Evolutionary conservation across 2,113 vertebrate species (phyloP).

Genomic region (Rhynchomys soricoides): DNA sequence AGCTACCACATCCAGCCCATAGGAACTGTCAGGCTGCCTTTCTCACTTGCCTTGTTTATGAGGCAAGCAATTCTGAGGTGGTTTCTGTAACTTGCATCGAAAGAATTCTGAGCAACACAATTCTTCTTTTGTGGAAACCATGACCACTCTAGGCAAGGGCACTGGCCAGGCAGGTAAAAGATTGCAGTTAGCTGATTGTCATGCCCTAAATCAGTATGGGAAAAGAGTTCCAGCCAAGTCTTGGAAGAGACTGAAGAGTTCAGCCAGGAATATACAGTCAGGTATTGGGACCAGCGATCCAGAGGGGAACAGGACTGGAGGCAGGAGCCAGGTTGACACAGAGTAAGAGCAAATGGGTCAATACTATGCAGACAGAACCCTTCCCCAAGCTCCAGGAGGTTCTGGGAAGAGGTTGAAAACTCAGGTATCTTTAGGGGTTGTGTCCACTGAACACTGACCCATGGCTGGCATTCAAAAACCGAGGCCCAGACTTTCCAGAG

Average conservation of each 20-base stretch:
- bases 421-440: fast-evolving
- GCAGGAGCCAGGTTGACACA: neutral
- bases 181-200: neutral
- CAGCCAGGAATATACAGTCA: neutral
- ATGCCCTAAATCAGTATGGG: neutral
- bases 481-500: neutral
- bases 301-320: neutral
- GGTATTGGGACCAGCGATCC: neutral
- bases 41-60: neutral
- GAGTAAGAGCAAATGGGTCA: neutral
- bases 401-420: neutral
- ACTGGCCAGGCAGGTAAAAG: too few species aligned
- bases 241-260: neutral
- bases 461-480: fast-evolving
- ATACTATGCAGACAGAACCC: neutral
- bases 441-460: fast-evolving
- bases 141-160: neutral
- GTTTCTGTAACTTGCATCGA: neutral
- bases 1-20: neutral
- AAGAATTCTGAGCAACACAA: neutral
- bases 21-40: neutral
- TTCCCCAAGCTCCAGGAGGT: fast-evolving
- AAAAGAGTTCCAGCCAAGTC: neutral
- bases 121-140: neutral
- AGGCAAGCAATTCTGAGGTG: neutral